These are phyloP conservation scores for Zosterops hypoxanthus DNA, from an alignment of 2,113 vertebrate genomes.

Conservation along the genomic window DNA sequence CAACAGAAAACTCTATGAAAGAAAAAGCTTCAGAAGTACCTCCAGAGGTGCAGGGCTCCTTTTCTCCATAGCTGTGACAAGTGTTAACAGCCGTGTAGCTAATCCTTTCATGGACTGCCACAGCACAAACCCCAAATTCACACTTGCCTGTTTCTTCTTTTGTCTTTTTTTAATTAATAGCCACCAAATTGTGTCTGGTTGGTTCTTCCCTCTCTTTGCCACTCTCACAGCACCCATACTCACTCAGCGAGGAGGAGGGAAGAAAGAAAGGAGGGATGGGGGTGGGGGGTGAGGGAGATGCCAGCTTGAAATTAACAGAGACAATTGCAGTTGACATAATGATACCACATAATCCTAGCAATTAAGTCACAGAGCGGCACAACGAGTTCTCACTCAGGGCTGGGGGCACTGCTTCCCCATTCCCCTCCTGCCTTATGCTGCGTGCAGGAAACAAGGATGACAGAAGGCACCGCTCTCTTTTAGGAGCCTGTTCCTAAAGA, in stretches of 20 bases:
- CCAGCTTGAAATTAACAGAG: conserved; percentile 10
- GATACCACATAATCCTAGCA: conserved; percentile 37
- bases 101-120: neutral
- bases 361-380: conserved; percentile 39
- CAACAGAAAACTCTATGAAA: neutral
- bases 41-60: neutral
- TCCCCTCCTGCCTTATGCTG: neutral
- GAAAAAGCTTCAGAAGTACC: neutral
- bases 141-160: neutral
- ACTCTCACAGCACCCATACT: neutral
- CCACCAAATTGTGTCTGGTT: neutral
- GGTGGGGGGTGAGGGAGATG: neutral
- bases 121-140: neutral
- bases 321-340: conserved; percentile 35
- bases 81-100: neutral
- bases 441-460: neutral
- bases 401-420: rapidly evolving
- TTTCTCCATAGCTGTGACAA: neutral
- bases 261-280: neutral
- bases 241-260: neutral
- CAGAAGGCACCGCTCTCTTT: conserved; percentile 8
- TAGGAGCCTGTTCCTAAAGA: neutral
- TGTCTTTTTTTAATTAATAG: conserved; percentile 54
- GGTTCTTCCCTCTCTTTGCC: neutral
- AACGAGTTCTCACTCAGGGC: neutral